phyloP scores from a whole-genome alignment of 2,797 vertebrate species.

The Muraenolepis orangiensis region DNA sequence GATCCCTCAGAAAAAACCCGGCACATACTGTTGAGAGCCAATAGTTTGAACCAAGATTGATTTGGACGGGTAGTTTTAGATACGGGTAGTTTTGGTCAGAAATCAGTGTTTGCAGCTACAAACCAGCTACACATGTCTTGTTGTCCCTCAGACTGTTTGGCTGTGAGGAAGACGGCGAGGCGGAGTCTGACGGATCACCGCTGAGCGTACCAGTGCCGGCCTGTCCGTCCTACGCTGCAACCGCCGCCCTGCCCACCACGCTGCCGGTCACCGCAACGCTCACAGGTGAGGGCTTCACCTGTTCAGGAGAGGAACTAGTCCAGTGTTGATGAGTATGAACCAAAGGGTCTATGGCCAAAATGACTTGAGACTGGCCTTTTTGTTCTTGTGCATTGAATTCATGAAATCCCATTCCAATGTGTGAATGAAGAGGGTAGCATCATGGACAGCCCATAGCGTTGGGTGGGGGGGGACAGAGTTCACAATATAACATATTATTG shows the following conservation, averaged over 20 bases:
- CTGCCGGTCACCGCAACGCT: slow-evolving; percentile 77
- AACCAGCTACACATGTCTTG: neutral
- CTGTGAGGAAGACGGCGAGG: slow-evolving; percentile 63
- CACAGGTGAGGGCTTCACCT: slow-evolving; percentile 68
- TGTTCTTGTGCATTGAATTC: slow-evolving; percentile 40
- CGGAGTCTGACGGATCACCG: slow-evolving; percentile 70
- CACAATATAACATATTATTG: too few species aligned
- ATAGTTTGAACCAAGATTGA: too few species aligned
- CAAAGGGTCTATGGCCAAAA: neutral
- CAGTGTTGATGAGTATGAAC: neutral
- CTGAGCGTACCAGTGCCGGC: slow-evolving; percentile 48
- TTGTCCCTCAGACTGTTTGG: slow-evolving; percentile 62
- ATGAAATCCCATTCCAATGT: too few species aligned
- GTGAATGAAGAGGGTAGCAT: too few species aligned
- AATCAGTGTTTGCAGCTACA: neutral
- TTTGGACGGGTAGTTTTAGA: neutral
- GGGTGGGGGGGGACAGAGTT: neutral
- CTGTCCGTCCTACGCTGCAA: slow-evolving; percentile 86
- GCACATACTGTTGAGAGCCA: neutral
- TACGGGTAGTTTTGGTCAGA: neutral
- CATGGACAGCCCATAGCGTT: neutral
- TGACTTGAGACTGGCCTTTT: neutral
- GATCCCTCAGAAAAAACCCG: too few species aligned
- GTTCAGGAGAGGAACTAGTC: too few species aligned
- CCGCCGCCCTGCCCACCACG: slow-evolving; percentile 81